Conservation (phyloP, 2,113 vertebrate species). For the Phodopus roborovskii region DNA sequence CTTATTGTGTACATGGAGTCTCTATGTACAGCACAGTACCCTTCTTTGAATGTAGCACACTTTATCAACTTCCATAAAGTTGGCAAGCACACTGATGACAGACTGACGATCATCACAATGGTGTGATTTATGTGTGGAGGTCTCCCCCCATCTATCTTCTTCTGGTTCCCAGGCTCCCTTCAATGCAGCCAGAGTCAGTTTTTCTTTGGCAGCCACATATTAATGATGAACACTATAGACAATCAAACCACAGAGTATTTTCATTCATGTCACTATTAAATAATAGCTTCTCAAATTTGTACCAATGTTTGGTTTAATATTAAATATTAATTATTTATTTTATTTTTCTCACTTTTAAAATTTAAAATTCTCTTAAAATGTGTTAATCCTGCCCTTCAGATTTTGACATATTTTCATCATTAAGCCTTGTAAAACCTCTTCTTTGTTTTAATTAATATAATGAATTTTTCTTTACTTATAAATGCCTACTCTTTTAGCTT, state of each 20-base stretch:
- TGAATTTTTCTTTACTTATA: background rate
- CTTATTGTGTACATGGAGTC: background rate
- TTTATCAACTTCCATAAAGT: background rate
- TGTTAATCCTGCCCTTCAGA: background rate
- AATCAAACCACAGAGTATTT: background rate
- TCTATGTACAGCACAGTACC: background rate
- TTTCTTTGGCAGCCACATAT: background rate
- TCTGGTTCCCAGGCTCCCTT: background rate
- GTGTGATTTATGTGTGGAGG: background rate
- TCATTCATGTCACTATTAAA: background rate
- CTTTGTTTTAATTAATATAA: background rate
- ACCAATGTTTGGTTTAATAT: background rate
- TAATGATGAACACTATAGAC: background rate
- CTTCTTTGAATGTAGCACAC: background rate
- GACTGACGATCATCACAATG: background rate
- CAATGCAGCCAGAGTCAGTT: background rate
- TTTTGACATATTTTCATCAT: background rate
- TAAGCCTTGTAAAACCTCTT: background rate
- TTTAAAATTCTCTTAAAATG: background rate
- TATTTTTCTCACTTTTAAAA: background rate
- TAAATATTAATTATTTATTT: slow-evolving; percentile 1
- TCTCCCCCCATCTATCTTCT: background rate
- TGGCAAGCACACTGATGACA: background rate
- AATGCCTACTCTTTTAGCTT: background rate
- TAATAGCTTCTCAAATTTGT: background rate